Conservation (phyloP, 2,113 vertebrate genomes). For the Tetrao urogallus region DNA sequence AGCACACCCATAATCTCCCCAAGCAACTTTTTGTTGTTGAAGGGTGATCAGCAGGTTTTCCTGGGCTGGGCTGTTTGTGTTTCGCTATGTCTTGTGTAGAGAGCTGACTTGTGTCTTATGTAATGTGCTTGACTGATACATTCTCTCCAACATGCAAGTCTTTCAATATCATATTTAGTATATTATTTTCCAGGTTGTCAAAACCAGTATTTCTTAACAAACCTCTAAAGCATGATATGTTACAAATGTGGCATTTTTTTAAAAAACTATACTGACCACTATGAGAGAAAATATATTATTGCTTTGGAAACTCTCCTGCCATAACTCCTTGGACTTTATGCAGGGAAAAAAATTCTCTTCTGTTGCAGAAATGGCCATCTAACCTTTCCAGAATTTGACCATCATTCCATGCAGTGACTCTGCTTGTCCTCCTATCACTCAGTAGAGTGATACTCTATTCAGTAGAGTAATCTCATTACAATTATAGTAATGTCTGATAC, state of each 20-base stretch:
- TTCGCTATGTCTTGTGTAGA: not conserved
- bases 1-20: constrained; percentile 15
- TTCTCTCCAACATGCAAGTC: not conserved
- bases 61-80: not conserved
- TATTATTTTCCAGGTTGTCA: not conserved
- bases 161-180: not conserved
- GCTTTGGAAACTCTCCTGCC: not conserved
- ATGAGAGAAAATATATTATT: not conserved
- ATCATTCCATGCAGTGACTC: not conserved
- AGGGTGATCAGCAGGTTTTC: constrained; percentile 32
- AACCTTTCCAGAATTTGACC: not conserved
- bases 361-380: not conserved
- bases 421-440: not conserved
- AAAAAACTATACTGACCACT: not conserved
- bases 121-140: not conserved
- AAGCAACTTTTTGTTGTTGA: constrained; percentile 29
- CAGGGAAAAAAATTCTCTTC: not conserved
- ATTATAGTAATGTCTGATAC: not conserved
- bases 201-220: not conserved
- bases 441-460: not conserved
- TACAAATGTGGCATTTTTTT: not conserved
- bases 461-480: not conserved
- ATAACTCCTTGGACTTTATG: not conserved
- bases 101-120: not conserved
- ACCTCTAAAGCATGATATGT: not conserved